Conservation (phyloP, 2,113 vertebrate genomes). For the Callopanchax toddi region DNA sequence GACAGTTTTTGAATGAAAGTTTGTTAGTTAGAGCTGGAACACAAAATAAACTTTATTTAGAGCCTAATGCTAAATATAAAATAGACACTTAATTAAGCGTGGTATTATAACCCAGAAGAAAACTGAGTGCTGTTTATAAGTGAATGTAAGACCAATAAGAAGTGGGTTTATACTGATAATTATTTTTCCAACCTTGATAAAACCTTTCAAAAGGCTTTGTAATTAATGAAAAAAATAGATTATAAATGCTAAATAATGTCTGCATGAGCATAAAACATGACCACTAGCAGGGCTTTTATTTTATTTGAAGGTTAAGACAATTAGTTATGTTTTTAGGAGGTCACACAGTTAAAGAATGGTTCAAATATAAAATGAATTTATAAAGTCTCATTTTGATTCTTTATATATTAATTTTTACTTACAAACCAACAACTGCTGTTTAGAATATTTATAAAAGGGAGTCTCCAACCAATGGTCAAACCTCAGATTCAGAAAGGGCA, state of each 20-base stretch:
- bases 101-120: background rate
- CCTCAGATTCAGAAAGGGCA: no score
- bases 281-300: background rate
- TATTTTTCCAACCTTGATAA: background rate
- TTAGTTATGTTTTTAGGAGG: no score
- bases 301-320: no score
- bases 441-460: no score
- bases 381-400: no score
- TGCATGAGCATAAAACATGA: background rate
- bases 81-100: background rate
- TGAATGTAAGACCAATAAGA: background rate
- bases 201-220: background rate
- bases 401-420: no score
- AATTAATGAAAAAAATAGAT: background rate
- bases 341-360: no score
- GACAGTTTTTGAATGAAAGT: background rate
- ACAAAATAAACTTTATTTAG: background rate
- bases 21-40: no score
- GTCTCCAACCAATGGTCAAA: no score
- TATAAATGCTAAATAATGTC: background rate
- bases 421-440: no score
- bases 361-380: no score
- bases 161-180: background rate
- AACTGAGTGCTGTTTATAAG: background rate
- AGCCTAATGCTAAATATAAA: background rate